phyloP scores from a whole-genome alignment of 2,113 vertebrate genomes.

The Pachycephala philippinensis region DNA sequence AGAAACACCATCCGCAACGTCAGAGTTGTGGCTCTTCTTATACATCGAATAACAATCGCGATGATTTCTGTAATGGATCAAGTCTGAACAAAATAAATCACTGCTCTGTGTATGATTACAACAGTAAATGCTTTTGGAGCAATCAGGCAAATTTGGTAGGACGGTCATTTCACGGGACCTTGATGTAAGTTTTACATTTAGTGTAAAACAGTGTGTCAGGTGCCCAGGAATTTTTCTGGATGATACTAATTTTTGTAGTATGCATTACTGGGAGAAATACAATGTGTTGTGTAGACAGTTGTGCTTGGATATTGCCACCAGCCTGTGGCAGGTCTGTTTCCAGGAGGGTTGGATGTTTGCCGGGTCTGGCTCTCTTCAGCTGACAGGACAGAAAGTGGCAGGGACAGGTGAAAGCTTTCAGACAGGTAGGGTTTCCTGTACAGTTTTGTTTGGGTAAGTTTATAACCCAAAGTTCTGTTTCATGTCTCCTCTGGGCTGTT shows the following conservation, averaged over 20 bases:
- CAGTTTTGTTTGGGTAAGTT: neutral
- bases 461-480: neutral
- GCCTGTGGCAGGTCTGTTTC: neutral
- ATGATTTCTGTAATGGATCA: neutral
- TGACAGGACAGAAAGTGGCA: neutral
- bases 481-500: neutral
- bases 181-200: neutral
- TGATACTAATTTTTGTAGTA: rapidly evolving
- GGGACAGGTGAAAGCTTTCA: neutral
- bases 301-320: neutral
- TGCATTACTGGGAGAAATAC: neutral
- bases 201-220: neutral
- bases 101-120: neutral
- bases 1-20: neutral
- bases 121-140: neutral
- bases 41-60: neutral
- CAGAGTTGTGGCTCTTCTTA: neutral
- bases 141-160: neutral
- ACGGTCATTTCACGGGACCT: neutral
- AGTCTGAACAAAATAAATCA: neutral
- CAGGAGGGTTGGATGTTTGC: neutral
- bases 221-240: neutral
- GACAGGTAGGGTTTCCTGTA: neutral
- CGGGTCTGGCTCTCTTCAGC: neutral
- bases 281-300: neutral